A percentile compares a stretch with the other conserved stretches of the same genome.
These are phyloP conservation scores for Brassicogethes aeneus DNA, from an alignment of 2,888 invertebrate genomes.

Conservation along the genomic window DNA sequence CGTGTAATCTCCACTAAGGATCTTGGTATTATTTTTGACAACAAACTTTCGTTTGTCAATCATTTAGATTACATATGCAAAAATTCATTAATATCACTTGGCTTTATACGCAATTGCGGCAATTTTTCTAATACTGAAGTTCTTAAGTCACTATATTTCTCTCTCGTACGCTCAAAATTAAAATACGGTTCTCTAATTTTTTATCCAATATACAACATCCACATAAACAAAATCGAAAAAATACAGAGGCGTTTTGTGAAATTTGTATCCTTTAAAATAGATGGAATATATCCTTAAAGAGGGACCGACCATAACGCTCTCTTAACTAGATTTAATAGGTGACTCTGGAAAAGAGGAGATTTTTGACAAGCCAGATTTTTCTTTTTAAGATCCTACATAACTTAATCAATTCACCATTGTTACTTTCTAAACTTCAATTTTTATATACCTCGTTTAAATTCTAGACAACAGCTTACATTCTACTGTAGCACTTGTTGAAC, in stretches of 20 bases:
- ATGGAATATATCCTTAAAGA: too few species aligned
- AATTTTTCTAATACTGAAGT: conserved; percentile 1
- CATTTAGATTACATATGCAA: too few species aligned
- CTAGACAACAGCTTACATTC: neutral
- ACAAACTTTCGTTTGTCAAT: conserved; percentile 5
- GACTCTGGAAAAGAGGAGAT: too few species aligned
- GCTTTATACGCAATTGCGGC: conserved; percentile 4
- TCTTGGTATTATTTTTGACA: conserved; percentile 6
- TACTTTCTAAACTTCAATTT: neutral
- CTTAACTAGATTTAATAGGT: too few species aligned
- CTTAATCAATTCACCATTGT: neutral
- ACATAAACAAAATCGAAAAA: too few species aligned
- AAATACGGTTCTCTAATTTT: too few species aligned
- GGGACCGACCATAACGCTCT: too few species aligned
- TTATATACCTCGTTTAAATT: neutral
- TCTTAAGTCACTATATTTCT: too few species aligned
- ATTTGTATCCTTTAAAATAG: too few species aligned
- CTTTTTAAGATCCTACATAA: neutral
- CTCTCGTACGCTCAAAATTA: too few species aligned
- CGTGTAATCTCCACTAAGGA: conserved; percentile 2
- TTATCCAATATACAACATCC: too few species aligned
- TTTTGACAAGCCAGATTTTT: neutral
- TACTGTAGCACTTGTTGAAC: neutral
- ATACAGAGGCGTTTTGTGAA: too few species aligned
- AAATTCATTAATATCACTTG: neutral